Base-by-base conservation (phyloP, 2,113 vertebrate species). In the Clupea harengus region DNA sequence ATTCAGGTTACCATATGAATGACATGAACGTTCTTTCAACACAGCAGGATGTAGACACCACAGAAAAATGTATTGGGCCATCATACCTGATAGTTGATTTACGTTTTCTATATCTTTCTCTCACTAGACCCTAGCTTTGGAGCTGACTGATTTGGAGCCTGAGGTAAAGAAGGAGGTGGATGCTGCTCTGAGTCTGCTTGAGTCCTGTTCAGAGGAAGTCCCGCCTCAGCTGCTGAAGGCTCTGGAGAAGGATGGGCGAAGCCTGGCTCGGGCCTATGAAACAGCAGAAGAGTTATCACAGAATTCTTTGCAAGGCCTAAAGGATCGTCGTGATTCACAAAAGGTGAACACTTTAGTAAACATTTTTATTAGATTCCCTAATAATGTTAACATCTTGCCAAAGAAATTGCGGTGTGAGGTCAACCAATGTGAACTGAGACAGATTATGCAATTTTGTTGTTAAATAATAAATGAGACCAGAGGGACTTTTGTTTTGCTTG, bases 221-320 rank as follows among this genome's bases (percentile, higher is more conserved):
- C 98, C 98, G 64, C 91, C 94, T 28, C 97, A 99, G 88, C 94
- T 99, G 17, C 89, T 98, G 84, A 93, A 94, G 84, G 97, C 97
- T 72, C 91, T 99, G 89, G 97, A 97, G 89, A 99, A 98, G 89
- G 98, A 99, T 81, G 93, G 94, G 88, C 96, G 96, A 90, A 97
- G 97, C 92, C 94, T 99, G 84, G 92, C 96, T 15, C 96, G 96
- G 85, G 96, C 96, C 20, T 95, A 97, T 83, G 92, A 93, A 86
- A 96, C 97, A 0, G 95, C 96, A 0, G 92, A 82, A 0, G 91
- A 93, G 0, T 88, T 93, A 28, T 96, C 96, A 85, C 91, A 91
- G 45, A 94, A 94, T 47, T 90, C 93, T 89, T 92, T 97, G 60
- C 94, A 93, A 50, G 94, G 92, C 84, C 95, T 99, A 45, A 93